These are phyloP conservation scores for Dioctria linearis DNA, from an alignment of 2,888 invertebrate species.

Conservation along the genomic window DNA sequence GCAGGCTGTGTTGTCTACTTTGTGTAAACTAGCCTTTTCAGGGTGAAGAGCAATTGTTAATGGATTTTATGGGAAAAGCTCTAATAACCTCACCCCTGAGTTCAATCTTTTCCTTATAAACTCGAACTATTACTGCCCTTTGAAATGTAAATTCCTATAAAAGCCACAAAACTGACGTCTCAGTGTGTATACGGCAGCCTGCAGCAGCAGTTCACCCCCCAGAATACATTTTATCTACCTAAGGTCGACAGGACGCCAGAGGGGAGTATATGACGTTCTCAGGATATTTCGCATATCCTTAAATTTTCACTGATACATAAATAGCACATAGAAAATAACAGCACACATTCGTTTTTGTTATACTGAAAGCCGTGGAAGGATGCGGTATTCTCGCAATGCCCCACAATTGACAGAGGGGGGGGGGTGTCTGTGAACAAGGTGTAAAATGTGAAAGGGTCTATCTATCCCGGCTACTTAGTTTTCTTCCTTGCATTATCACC, in stretches of 20 bases:
- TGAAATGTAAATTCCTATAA: slow-evolving; percentile 42
- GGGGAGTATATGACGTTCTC: background rate
- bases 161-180: slow-evolving; percentile 27
- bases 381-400: slow-evolving; percentile 16
- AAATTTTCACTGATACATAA: slow-evolving; percentile 17
- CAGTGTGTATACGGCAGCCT: background rate
- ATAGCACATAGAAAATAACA: slow-evolving; percentile 1
- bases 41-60: background rate
- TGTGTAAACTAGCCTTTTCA: background rate
- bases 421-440: background rate
- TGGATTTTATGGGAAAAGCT: background rate
- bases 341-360: slow-evolving; percentile 1
- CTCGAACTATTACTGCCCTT: slow-evolving; percentile 19
- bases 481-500: slow-evolving; percentile 34
- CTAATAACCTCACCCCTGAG: background rate
- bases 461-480: slow-evolving; percentile 13
- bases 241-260: background rate
- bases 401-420: background rate
- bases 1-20: background rate
- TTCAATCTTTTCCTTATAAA: slow-evolving; percentile 5
- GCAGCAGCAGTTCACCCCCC: background rate
- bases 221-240: background rate
- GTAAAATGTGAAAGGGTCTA: background rate
- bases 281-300: slow-evolving; percentile 44
- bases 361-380: background rate